Evolutionary conservation across 2,113 vertebrate genomes (phyloP).

Genomic region (Colistium nudipinnis): DNA sequence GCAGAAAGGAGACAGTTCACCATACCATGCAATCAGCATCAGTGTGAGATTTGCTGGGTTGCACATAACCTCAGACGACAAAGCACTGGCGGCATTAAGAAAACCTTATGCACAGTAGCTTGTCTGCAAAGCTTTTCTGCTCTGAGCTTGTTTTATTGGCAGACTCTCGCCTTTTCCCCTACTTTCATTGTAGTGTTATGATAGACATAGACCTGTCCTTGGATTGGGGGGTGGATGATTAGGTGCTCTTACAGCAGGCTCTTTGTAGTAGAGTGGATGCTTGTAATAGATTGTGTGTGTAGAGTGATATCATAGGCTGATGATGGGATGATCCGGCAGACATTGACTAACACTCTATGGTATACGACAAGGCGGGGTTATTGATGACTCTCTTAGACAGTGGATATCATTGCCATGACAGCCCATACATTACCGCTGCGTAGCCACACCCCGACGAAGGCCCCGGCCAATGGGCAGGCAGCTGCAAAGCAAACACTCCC

Average conservation of each 20-base stretch:
- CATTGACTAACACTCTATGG: conserved; percentile 59
- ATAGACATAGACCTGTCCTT: conserved; percentile 65
- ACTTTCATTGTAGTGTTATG: conserved; percentile 11
- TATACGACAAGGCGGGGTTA: conserved; percentile 69
- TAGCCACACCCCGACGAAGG: conserved; percentile 32
- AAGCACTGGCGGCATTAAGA: conserved; percentile 22
- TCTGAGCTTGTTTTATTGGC: not conserved
- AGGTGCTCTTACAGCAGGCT: conserved; percentile 52
- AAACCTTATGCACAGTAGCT: conserved; percentile 3
- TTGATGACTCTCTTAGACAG: conserved; percentile 73
- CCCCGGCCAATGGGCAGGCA: conserved; percentile 60
- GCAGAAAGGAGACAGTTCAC: conserved; percentile 66
- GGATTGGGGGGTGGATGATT: conserved; percentile 57
- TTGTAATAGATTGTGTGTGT: conserved; percentile 54
- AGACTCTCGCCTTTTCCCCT: not conserved
- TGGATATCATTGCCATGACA: conserved; percentile 75
- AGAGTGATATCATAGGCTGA: conserved; percentile 58
- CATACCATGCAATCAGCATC: conserved; percentile 56
- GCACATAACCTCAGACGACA: conserved; percentile 40
- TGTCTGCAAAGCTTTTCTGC: not conserved
- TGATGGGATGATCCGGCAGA: conserved; percentile 66
- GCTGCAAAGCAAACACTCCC: conserved; percentile 67
- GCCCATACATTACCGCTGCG: conserved; percentile 66
- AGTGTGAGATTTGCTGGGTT: conserved; percentile 28
- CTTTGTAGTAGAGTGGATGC: conserved; percentile 44